A percentile compares a stretch with the other conserved stretches of the same genome.
These are phyloP conservation scores for Siniperca knerii DNA, from an alignment of 2,113 vertebrate genomes.

Conservation along the genomic window DNA sequence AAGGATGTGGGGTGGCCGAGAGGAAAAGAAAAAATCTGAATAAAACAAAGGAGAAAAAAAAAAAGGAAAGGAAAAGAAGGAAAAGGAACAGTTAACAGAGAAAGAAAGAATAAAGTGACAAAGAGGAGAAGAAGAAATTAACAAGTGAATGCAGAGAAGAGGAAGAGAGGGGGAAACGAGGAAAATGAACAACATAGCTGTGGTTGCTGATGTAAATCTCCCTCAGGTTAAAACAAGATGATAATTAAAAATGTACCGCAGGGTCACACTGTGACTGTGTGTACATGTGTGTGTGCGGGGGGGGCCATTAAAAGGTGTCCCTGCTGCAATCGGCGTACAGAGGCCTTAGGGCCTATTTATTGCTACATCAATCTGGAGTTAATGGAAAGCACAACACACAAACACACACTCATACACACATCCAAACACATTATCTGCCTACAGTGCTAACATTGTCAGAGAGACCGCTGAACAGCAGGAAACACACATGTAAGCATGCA, in stretches of 20 bases:
- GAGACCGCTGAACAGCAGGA: slow-evolving; percentile 60
- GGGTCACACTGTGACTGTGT: slow-evolving; percentile 57
- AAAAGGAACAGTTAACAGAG: not conserved
- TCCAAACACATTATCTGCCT: slow-evolving; percentile 51
- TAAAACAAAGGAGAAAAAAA: not conserved
- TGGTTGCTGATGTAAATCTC: slow-evolving; percentile 65
- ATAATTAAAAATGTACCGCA: slow-evolving; percentile 79
- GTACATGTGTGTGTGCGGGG: not conserved
- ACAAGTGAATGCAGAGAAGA: not conserved
- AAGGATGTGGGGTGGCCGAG: not conserved
- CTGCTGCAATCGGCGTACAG: slow-evolving; percentile 74
- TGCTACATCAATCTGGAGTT: slow-evolving; percentile 74
- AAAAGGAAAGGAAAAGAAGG: not conserved
- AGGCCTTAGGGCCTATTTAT: slow-evolving; percentile 73
- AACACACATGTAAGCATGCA: slow-evolving; percentile 4
- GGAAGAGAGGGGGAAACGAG: not conserved
- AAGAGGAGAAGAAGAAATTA: not conserved
- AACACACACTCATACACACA: slow-evolving; percentile 30
- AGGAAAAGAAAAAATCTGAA: not conserved
- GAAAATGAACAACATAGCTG: slow-evolving; percentile 45
- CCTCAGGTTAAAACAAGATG: slow-evolving; percentile 76
- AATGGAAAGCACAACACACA: slow-evolving; percentile 63
- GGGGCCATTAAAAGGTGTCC: slow-evolving; percentile 79
- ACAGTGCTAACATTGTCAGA: slow-evolving; percentile 60
- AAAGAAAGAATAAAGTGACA: not conserved